Base-by-base conservation (phyloP, 2,113 vertebrate species). In the Melanerpes aurifrons region DNA sequence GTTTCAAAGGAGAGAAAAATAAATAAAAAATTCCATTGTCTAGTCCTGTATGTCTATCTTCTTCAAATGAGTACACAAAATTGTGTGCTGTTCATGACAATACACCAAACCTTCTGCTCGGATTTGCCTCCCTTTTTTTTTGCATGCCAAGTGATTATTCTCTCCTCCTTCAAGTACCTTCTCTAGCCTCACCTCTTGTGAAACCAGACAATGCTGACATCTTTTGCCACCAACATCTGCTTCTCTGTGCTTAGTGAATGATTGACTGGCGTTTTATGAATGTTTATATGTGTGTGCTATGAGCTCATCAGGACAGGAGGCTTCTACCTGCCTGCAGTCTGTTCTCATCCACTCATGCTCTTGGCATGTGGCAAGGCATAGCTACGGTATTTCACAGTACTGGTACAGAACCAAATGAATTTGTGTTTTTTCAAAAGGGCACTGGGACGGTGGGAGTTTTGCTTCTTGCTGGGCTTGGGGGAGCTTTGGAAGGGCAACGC, bases 131-230 rank as follows among this genome's bases (percentile, higher is more conserved):
- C 74, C 24, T 17, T 63, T 92, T 94, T 92, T 94, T 94, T 77
- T 10, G 19, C 62, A 17, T 69, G 72, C 66, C 69, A 94, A 72
- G n/a, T 37, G 66, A 94, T 83, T 83, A 78, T 77, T 92, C 62
- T 86, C 72, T 66, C 64, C 47, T 74, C 17, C 82, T 89, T 85
- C 87, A 74, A 82, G 62, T 25, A 93, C 62, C 61, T 94, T 82
- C 45, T 86, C 69, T 94, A 83, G 91, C 93, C 85, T 81, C 62
- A 77, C 66, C 59, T 93, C 82, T 89, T 86, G 76, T 91, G 89
- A 89, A 90, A 92, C 54, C 69, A 83, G 91, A 91, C 50, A 90
- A 58, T 32, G 68, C 32, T 0, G 1, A 29, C 19, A 71, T n/a
- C 25, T 61, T 91, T 59, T 89, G 85, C 87, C 87, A 81, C 45